Evolutionary conservation across 2,888 invertebrate species (phyloP), one percentile per base, ranked within the genome.

Genomic region (Andrena bucephala): DNA sequence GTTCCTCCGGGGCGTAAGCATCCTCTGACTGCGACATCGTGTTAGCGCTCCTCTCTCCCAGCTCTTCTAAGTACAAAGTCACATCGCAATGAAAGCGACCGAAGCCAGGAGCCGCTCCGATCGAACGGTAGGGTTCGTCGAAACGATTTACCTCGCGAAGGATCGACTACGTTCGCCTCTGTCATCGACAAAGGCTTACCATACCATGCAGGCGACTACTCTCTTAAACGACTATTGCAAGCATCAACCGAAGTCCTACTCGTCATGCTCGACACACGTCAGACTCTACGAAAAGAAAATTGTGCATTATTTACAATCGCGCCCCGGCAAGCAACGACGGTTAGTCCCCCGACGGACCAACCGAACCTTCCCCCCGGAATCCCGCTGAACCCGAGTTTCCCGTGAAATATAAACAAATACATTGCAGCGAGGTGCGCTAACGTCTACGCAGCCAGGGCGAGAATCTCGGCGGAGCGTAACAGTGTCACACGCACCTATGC

Each of bases 1-100:
- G 83, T 50, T 89, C 90, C 52, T 90, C 89, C 27, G 85, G 85
- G 66, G 80, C 77, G 74, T 87, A 88, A 69, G 67, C 77, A 75
- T 89, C 87, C 57, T 88, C 84, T 59, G 83, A 78, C 68, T 76
- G 84, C 16, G 81, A 83, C 67, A 81, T 80, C 63, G 62, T 78
- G 29, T 70, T 78, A 52, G 6, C 65, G 77, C 54, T 70, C 63
- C 81, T 82, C 24, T 77, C 74, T 59, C 65, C 67, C 42, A 57
- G 20, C 60, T 75, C 6, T 60, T 68, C 73, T 63, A 62, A 0
- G 10, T 24, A 81, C 0, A 71, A 71, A 79, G 77, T 63, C n/a
- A 72, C 20, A 54, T 59, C 2, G 10, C 1, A 27, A 54, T 48
- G 42, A 71, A 52, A 52, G 5, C 73, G 0, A 60, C 57, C 7